Evolutionary conservation across 2,888 invertebrate species (phyloP), one percentile per base, ranked within the genome.

Genomic region (Diaprepes abbreviatus): DNA sequence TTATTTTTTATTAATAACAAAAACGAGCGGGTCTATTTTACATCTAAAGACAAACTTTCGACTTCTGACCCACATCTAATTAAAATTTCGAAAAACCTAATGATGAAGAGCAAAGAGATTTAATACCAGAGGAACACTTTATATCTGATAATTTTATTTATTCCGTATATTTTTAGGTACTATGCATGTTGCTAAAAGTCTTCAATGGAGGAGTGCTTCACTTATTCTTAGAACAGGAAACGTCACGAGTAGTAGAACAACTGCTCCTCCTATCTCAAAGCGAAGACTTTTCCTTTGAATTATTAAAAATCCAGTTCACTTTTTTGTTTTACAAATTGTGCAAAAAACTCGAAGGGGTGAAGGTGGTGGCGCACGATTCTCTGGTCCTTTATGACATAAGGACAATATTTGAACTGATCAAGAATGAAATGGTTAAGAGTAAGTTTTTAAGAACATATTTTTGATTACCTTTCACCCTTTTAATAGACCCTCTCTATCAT

Each of bases 391-490:
- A 24, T n/a, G 63, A 72, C 19, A 31, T 65, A 3, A 48, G 64
- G 21, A 48, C 50, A 0, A 43, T 69, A 14, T 70, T 66, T 59
- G 62, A 58, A 14, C 10, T 70, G 5, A 63, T 72, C 3, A 19
- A 48, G 6, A 24, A 7, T 16, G 69, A 72, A 54, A 69, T 72
- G 60, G 66, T 66, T 38, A 72, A 64, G 45, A 58, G 72, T 71
- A 14, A 59, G 28, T 40, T 9, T 21, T 12, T 24, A 28, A 19
- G 5, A 5, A 24, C n/a, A 24, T 24, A 24, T 24, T 5, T 24
- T 24, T 4, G 24, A 24, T 24, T 24, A 24, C 5, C 24, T 24
- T 3, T 24, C 5, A 24, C n/a, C n/a, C n/a, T n/a, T n/a, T n/a
- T n/a, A n/a, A n/a, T n/a, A n/a, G n/a, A n/a, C n/a, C n/a, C n/a